phyloP scores from a whole-genome alignment of 2,888 invertebrate species.

The Tetropium fuscum region DNA sequence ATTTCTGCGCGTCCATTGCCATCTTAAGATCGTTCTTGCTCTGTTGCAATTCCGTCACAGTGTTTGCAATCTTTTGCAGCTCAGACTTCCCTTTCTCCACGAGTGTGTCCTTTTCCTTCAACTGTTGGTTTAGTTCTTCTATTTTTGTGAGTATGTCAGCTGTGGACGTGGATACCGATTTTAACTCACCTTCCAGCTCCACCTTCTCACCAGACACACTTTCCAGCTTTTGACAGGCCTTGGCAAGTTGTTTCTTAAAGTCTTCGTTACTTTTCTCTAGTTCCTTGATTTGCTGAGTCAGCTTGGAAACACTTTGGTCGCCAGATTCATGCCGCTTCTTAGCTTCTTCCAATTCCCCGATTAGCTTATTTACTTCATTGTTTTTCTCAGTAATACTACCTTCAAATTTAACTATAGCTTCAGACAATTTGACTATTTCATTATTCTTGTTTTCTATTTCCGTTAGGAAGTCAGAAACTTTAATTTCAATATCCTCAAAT shows the following conservation, averaged over 20 bases:
- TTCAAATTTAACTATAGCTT: slow-evolving; percentile 39
- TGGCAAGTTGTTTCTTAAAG: slow-evolving; percentile 31
- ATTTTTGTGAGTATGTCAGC: slow-evolving; percentile 53
- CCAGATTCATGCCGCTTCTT: slow-evolving; percentile 38
- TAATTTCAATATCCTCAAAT: slow-evolving; percentile 35
- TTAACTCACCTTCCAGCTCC: slow-evolving; percentile 55
- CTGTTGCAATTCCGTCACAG: slow-evolving; percentile 11
- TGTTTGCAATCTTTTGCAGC: slow-evolving; percentile 46
- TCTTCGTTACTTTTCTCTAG: slow-evolving; percentile 36
- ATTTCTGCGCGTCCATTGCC: slow-evolving; percentile 29
- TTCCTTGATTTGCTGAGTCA: slow-evolving; percentile 36
- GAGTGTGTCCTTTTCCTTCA: slow-evolving; percentile 51
- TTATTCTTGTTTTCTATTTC: slow-evolving; percentile 43
- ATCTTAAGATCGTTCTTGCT: slow-evolving; percentile 23
- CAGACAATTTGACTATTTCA: slow-evolving; percentile 43
- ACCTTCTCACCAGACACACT: slow-evolving; percentile 63
- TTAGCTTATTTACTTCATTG: slow-evolving; percentile 70
- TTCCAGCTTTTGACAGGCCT: slow-evolving; percentile 37
- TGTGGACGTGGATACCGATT: slow-evolving; percentile 45
- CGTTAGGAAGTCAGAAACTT: slow-evolving; percentile 39
- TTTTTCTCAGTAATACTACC: slow-evolving; percentile 59
- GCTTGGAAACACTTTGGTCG: slow-evolving; percentile 29
- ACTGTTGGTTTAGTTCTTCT: slow-evolving; percentile 50
- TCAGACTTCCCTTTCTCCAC: slow-evolving; percentile 49
- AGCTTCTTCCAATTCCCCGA: slow-evolving; percentile 51